Base-by-base conservation (phyloP, 2,888 invertebrate species). In the Byasa hedistus region DNA sequence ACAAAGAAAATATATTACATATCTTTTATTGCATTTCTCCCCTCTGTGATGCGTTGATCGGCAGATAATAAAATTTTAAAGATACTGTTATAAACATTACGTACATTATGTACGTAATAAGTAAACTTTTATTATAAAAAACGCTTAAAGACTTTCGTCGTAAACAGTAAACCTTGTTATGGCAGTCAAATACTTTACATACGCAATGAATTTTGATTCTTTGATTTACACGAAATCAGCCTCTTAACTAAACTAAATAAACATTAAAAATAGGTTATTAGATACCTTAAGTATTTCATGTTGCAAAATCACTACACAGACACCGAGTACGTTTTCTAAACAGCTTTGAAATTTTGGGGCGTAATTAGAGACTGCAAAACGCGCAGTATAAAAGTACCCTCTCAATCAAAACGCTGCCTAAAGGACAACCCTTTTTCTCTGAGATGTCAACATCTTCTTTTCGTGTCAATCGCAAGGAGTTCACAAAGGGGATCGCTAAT, bases 1-100 rank as follows among this genome's bases (percentile, higher is more conserved):
- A 91, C 89, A 90, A 90, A 91, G 90, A 87, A 89, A 89, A 89
- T 84, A 85, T 89, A 89, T 89, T 86, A 87, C 84, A 83, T 81
- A 86, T 85, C 84, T 87, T 87, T 90, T 91, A 90, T 91, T 89
- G 86, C 82, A 74, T 86, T 85, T 82, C 81, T 79, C 84, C 85
- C 86, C 81, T 79, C 79, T 79, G 70, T 76, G 74, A 73, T 63
- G 66, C 70, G 71, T 69, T 69, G 69, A 72, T 72, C 70, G 67
- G 64, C 70, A 78, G 75, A 79, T 78, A 81, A 78, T 77, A 79
- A 79, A 73, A 79, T 75, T 86, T 85, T 85, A 85, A 82, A 82
- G 78, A 79, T 74, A 76, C 79, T 84, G 56, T 82, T 84, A 81
- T 84, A 80, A 83, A 84, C 85, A 81, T 73, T 71, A 70, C 70